phyloP scores from a whole-genome alignment of 2,888 invertebrate genomes.

The Nemoura dubitans region DNA sequence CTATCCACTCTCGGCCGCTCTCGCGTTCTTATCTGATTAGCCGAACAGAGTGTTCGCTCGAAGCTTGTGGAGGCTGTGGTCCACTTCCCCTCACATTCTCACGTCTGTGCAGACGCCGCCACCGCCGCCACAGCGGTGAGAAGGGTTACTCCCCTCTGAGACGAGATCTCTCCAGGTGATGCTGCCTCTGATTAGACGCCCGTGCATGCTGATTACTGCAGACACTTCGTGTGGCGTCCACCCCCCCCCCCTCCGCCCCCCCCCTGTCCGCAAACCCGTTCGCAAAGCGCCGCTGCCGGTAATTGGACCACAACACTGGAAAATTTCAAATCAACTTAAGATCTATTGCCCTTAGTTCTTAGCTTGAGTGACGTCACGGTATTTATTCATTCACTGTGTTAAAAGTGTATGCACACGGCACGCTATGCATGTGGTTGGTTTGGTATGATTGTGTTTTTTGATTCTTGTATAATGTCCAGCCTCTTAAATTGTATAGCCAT shows the following conservation, averaged over 20 bases:
- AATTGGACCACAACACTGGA: slow-evolving; percentile 17
- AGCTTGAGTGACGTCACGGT: not conserved
- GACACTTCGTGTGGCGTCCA: slow-evolving; percentile 16
- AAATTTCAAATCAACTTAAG: slow-evolving; percentile 18
- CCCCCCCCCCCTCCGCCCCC: not conserved
- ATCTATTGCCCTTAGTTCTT: slow-evolving; percentile 22
- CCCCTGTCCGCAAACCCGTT: slow-evolving; percentile 14
- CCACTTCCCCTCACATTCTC: not conserved
- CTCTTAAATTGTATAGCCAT: not conserved
- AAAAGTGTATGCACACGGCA: too few relatives aligned
- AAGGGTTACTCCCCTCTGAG: not conserved
- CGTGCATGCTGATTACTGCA: not conserved
- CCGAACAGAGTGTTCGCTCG: not conserved
- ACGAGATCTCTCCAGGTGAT: slow-evolving; percentile 1
- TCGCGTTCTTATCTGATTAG: not conserved
- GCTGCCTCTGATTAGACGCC: slow-evolving; percentile 23
- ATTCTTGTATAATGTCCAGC: not conserved
- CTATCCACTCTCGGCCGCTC: not conserved
- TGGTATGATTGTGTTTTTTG: not conserved
- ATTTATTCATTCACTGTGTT: slow-evolving; percentile 20
- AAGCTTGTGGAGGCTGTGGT: not conserved
- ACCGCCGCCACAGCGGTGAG: not conserved
- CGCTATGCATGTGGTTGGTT: not conserved
- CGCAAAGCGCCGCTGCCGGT: not conserved
- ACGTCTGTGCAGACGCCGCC: not conserved